Conservation (phyloP, 2,888 invertebrate species). For the Silvanus unidentatus region DNA sequence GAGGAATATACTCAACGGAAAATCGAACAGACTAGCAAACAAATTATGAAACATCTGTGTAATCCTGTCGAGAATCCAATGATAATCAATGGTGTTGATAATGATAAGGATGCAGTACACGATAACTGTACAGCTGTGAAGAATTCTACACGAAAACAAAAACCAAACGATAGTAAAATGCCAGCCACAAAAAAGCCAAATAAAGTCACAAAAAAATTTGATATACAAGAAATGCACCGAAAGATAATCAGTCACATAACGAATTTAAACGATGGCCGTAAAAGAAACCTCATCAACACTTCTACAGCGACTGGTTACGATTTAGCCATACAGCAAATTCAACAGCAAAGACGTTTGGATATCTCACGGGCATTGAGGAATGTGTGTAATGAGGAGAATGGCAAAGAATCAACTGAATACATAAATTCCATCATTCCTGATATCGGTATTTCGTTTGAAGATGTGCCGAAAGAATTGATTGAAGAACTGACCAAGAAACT, state of each 20-base stretch:
- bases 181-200: slow-evolving; percentile 7
- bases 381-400: slow-evolving; percentile 28
- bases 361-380: slow-evolving; percentile 39
- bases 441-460: slow-evolving; percentile 41
- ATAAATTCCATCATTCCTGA: slow-evolving; percentile 42
- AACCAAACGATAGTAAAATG: not conserved
- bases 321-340: slow-evolving; percentile 37
- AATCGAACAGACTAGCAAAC: slow-evolving; percentile 39
- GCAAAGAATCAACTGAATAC: slow-evolving; percentile 28
- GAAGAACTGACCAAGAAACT: slow-evolving; percentile 35
- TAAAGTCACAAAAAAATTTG: slow-evolving; percentile 13
- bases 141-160: not conserved
- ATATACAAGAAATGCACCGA: slow-evolving; percentile 36
- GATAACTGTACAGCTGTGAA: not conserved
- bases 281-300: slow-evolving; percentile 40
- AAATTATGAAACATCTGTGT: slow-evolving; percentile 35
- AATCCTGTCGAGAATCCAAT: slow-evolving; percentile 9
- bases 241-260: slow-evolving; percentile 40
- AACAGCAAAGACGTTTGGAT: slow-evolving; percentile 40
- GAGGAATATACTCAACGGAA: slow-evolving; percentile 39
- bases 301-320: slow-evolving; percentile 35
- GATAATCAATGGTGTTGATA: not conserved
- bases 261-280: slow-evolving; percentile 37
- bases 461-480: slow-evolving; percentile 38
- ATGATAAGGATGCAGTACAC: not conserved